A percentile compares a stretch with the other conserved stretches of the same genome.
Conservation (phyloP, 2,113 vertebrate species). For the Orthonyx spaldingii region DNA sequence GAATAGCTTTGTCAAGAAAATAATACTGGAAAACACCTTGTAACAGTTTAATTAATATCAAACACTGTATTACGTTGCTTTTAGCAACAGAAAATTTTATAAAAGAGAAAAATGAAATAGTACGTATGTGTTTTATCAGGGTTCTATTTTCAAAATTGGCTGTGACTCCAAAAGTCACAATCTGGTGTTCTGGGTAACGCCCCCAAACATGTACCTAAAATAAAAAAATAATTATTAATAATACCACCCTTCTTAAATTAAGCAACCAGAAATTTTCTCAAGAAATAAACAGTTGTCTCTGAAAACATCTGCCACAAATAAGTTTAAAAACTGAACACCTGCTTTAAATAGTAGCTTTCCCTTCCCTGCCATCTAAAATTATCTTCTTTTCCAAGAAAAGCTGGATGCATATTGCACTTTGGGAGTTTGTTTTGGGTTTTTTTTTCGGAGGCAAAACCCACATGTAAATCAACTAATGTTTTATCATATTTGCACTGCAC, state of each 20-base stretch:
- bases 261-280: neutral
- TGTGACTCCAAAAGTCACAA: neutral
- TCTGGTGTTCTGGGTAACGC: neutral
- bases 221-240: neutral
- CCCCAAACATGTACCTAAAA: neutral
- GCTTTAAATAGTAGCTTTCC: neutral
- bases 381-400: neutral
- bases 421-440: neutral
- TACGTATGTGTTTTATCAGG: neutral
- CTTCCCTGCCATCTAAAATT: neutral
- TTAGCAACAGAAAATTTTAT: neutral
- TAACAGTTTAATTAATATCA: neutral
- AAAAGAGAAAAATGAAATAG: neutral
- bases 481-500: neutral
- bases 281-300: neutral
- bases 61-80: neutral
- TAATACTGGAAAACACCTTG: neutral
- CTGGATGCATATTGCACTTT: neutral
- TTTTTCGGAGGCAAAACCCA: neutral
- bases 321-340: neutral
- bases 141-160: neutral
- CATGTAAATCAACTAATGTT: neutral
- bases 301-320: neutral
- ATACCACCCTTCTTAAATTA: neutral
- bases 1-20: constrained; percentile 71